Evolutionary conservation across 2,113 vertebrate species (phyloP).

Genomic region (Panthera uncia): DNA sequence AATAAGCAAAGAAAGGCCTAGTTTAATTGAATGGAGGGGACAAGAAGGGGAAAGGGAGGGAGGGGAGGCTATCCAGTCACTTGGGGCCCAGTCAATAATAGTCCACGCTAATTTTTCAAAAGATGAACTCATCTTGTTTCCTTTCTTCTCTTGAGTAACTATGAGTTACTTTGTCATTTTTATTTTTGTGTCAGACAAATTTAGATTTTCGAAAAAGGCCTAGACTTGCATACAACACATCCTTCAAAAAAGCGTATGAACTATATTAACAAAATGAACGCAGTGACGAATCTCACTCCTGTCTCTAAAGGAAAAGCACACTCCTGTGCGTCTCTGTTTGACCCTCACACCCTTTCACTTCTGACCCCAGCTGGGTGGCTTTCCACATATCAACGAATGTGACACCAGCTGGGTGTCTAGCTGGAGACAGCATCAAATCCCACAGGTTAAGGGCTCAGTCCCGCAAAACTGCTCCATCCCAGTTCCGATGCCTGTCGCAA

Average conservation of each 20-base stretch:
- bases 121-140: not conserved
- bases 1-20: not conserved
- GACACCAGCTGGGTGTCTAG: too few relatives aligned
- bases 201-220: not conserved
- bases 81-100: not conserved
- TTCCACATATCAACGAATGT: not conserved
- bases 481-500: not conserved
- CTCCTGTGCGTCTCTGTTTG: not conserved
- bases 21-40: not conserved
- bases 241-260: not conserved
- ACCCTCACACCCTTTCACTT: not conserved
- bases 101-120: not conserved
- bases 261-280: not conserved
- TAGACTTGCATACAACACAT: not conserved
- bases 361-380: not conserved
- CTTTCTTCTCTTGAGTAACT: not conserved
- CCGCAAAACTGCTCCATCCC: not conserved
- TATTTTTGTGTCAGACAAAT: slow-evolving; percentile 11
- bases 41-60: too few relatives aligned
- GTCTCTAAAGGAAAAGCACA: not conserved
- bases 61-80: not conserved
- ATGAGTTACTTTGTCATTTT: not conserved
- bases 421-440: not conserved
- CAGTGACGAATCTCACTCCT: not conserved
- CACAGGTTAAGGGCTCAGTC: not conserved